Conservation (phyloP, 2,888 invertebrate species). For the Ectemnius cavifrons region DNA sequence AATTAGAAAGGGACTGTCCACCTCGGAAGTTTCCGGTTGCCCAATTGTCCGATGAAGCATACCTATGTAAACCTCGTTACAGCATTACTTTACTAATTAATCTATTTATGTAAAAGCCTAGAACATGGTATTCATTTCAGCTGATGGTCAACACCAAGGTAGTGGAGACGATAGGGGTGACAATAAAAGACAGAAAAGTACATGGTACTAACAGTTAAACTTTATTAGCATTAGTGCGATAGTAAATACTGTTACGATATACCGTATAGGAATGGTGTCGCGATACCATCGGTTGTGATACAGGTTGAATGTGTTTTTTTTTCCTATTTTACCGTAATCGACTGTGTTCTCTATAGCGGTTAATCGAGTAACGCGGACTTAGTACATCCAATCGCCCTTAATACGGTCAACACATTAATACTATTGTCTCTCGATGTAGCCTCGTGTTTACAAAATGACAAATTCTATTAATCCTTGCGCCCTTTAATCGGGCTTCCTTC, state of each 20-base stretch:
- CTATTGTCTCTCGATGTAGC: constrained; percentile 60
- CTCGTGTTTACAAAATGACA: constrained; percentile 38
- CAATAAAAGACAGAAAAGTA: not conserved
- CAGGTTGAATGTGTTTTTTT: constrained; percentile 49
- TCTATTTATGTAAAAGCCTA: constrained; percentile 39
- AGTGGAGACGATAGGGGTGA: not conserved
- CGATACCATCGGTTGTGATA: constrained; percentile 66
- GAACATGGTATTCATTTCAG: not conserved
- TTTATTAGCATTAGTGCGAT: constrained; percentile 72
- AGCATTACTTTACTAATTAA: constrained; percentile 60
- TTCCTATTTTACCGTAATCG: constrained; percentile 49
- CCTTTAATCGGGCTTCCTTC: constrained; percentile 12
- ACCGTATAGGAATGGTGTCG: constrained; percentile 73
- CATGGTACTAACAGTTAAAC: constrained; percentile 68
- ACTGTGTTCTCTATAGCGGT: constrained; percentile 41
- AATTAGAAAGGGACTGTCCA: constrained; percentile 66
- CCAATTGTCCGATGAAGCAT: constrained; percentile 62
- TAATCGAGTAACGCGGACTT: constrained; percentile 43
- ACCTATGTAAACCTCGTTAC: constrained; percentile 63
- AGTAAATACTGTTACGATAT: constrained; percentile 75
- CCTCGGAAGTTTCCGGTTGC: constrained; percentile 61
- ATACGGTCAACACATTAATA: constrained; percentile 51
- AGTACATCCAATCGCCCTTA: constrained; percentile 19
- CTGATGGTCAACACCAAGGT: not conserved
- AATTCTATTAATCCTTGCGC: constrained; percentile 13